phyloP scores from a whole-genome alignment of 2,888 invertebrate species.

The Allygus modestus region DNA sequence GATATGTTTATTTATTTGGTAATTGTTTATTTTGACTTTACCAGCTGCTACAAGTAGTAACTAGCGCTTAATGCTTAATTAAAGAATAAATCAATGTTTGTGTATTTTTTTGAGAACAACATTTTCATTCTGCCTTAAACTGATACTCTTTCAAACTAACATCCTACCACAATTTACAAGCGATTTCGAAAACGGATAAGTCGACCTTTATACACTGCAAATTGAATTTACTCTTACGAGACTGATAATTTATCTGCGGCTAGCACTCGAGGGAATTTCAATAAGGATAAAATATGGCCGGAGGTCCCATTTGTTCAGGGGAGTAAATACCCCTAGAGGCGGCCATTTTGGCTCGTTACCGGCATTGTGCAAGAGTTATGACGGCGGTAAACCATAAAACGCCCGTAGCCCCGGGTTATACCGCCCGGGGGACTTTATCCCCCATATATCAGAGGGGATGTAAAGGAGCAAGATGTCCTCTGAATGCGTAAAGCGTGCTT shows the following conservation, averaged over 20 bases:
- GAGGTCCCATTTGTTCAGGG: slow-evolving; percentile 28
- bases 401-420: background rate
- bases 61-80: too few relatives aligned
- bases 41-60: too few relatives aligned
- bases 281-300: slow-evolving; percentile 23
- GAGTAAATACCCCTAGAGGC: slow-evolving; percentile 34
- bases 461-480: slow-evolving; percentile 26
- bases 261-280: slow-evolving; percentile 23
- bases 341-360: slow-evolving; percentile 35
- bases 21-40: too few relatives aligned
- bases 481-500: background rate
- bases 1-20: too few relatives aligned
- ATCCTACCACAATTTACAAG: too few relatives aligned
- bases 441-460: slow-evolving; percentile 27
- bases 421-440: slow-evolving; percentile 29
- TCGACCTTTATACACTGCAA: background rate
- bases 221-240: background rate
- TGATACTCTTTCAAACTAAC: too few relatives aligned
- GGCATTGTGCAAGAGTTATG: slow-evolving; percentile 7
- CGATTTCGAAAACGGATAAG: too few relatives aligned
- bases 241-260: background rate
- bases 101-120: too few relatives aligned
- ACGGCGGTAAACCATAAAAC: slow-evolving; percentile 24
- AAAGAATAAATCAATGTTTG: too few relatives aligned
- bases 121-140: too few relatives aligned